Base-by-base conservation (phyloP, 2,888 invertebrate species). In the Rosalia funebris region DNA sequence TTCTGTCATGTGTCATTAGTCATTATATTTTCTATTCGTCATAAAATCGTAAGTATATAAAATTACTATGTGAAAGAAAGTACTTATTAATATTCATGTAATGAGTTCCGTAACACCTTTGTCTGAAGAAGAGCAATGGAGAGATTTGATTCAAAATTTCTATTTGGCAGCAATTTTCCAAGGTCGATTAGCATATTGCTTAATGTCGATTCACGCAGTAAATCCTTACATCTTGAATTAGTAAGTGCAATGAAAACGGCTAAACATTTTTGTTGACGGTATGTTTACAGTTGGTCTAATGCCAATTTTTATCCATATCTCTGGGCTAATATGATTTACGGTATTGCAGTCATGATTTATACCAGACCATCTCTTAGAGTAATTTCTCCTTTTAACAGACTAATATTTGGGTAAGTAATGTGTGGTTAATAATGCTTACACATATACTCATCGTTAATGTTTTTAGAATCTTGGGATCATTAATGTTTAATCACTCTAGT, bases 131-230 rank as follows among this genome's bases (percentile, higher is more conserved):
- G 60, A 63, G 20, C 60, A 60, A 50, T 57, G 65, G 59, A 44
- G 52, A 25, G 42, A 62, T 11, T 65, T 71, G 41, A 15, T 62
- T 10, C 15, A 54, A 52, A 25, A 55, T 11, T 70, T 71, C 42
- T 73, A 70, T 50, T 32, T 70, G 17, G 71, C 73, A 1, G 79
- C 80, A 7, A 62, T 69, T 25, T 59, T 77, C 2, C 81, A 81
- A 66, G 80, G 81, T 14, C 66, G 79, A 15, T 37, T 78, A 9
- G 74, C 79, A 5, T 81, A 80, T 62, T 70, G 77, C 9, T 48
- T 80, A 37, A 80, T 81, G 80, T 81, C 81, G 2, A 54, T 80
- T 31, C 75, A 80, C 63, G 76, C 75, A 5, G 74, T 76, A 1
- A 77, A 78, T 68, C 77, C 78, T 2, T 10, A 45, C 3, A 67